Percentiles rank a stretch among this genome's conserved stretches.
phyloP scores from a whole-genome alignment of 2,113 vertebrate genomes.

The Felis chaus region DNA sequence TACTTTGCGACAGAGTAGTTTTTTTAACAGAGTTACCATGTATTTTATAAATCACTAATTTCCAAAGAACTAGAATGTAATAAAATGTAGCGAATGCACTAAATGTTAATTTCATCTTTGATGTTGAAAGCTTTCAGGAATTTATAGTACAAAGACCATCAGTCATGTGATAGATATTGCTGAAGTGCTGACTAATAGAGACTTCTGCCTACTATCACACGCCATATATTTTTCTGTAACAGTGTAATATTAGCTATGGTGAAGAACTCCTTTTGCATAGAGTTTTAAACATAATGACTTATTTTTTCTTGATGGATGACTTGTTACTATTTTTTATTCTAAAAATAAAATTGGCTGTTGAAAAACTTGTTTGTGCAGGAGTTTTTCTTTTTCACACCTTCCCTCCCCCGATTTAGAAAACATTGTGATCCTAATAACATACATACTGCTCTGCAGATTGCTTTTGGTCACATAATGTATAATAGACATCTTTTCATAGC shows the following conservation, averaged over 20 bases:
- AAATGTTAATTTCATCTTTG: constrained; percentile 3
- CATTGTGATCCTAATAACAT: not conserved
- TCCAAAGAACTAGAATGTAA: not conserved
- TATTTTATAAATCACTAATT: not conserved
- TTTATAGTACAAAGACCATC: not conserved
- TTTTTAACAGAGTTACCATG: constrained; percentile 13
- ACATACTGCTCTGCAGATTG: not conserved
- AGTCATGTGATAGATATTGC: not conserved
- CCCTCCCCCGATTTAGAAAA: not conserved
- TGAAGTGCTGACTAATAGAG: not conserved
- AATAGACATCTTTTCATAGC: not conserved
- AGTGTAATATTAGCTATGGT: not conserved
- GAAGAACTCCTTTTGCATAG: not conserved
- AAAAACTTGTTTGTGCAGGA: not conserved
- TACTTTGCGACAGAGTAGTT: not conserved
- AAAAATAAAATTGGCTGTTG: constrained; percentile 9
- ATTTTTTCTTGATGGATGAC: not conserved
- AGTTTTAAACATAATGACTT: not conserved
- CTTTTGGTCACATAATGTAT: not conserved
- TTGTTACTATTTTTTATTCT: constrained; percentile 25
- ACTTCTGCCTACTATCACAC: not conserved
- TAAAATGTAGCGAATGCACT: not conserved
- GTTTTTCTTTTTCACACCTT: not conserved
- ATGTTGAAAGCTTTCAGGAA: not conserved
- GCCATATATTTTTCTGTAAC: not conserved